phyloP scores from a whole-genome alignment of 2,113 vertebrate genomes.

The Indri indri region DNA sequence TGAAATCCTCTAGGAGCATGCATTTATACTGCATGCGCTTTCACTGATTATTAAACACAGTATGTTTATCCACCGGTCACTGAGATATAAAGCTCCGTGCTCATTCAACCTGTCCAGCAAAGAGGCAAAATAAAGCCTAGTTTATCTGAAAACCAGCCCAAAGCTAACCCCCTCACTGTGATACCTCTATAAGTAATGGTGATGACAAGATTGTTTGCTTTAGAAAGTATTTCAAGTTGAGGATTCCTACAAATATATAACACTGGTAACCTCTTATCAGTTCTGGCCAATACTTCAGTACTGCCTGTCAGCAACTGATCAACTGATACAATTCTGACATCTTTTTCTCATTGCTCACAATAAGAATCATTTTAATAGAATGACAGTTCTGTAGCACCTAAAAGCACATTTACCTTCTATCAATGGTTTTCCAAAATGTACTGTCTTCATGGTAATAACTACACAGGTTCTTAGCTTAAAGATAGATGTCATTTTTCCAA shows the following conservation, averaged over 20 bases:
- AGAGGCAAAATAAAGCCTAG: neutral
- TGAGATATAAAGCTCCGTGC: neutral
- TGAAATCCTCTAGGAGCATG: neutral
- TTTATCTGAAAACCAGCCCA: neutral
- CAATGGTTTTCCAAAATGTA: neutral
- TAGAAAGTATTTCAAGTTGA: neutral
- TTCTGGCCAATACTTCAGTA: neutral
- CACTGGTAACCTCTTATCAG: neutral
- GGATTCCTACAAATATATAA: neutral
- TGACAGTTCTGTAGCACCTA: neutral
- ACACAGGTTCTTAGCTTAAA: neutral
- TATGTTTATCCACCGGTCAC: neutral
- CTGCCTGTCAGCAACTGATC: neutral
- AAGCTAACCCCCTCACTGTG: neutral
- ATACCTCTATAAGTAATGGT: neutral
- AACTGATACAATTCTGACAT: neutral
- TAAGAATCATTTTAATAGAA: neutral
- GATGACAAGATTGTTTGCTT: neutral
- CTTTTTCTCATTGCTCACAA: neutral
- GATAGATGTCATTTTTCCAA: neutral
- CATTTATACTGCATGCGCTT: no score
- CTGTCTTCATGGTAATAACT: neutral
- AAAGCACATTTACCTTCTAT: neutral
- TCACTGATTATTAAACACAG: neutral
- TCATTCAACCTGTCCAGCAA: neutral